Evolutionary conservation across 2,113 vertebrate species (phyloP).

Genomic region (Nerophis lumbriciformis): DNA sequence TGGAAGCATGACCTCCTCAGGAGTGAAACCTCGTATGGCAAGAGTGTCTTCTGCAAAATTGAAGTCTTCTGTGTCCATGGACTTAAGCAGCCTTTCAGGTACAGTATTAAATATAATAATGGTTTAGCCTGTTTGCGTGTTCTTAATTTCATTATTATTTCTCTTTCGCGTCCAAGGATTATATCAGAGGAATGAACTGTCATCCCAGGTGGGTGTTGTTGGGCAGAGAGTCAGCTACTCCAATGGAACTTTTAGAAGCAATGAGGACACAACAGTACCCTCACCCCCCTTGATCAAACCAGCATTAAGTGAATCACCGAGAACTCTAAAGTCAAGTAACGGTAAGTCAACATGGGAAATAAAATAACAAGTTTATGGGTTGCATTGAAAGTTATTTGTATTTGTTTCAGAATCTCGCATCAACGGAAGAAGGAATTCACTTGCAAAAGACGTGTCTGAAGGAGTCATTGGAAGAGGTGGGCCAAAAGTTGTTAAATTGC

Average conservation of each 20-base stretch:
- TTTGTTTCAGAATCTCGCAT: conserved; percentile 53
- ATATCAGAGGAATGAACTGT: conserved; percentile 46
- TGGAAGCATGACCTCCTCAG: conserved; percentile 71
- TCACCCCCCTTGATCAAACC: conserved; percentile 53
- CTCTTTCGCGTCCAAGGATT: conserved; percentile 40
- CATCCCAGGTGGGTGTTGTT: conserved; percentile 68
- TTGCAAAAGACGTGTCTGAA: conserved; percentile 67
- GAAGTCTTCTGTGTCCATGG: conserved; percentile 55
- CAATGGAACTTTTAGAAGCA: conserved; percentile 63
- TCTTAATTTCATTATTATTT: not conserved
- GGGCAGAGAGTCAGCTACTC: conserved; percentile 73
- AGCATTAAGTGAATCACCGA: conserved; percentile 63
- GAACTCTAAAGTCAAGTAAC: conserved; percentile 71
- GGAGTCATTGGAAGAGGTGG: conserved; percentile 84
- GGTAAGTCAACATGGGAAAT: conserved; percentile 60
- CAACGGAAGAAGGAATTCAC: conserved; percentile 51
- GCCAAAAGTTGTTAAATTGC: not conserved
- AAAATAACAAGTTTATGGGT: not conserved
- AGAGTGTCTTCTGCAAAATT: conserved; percentile 67
- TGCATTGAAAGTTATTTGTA: not conserved
- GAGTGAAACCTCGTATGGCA: conserved; percentile 62
- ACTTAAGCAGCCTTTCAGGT: conserved; percentile 73
- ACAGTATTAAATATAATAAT: conserved; percentile 44
- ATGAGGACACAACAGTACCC: conserved; percentile 63
- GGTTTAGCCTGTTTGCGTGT: not conserved